A percentile compares a stretch with the other conserved stretches of the same genome.
Evolutionary conservation across 1,140 invertebrate species (phyloP).

Genomic region (Rhopalosiphum padi): DNA sequence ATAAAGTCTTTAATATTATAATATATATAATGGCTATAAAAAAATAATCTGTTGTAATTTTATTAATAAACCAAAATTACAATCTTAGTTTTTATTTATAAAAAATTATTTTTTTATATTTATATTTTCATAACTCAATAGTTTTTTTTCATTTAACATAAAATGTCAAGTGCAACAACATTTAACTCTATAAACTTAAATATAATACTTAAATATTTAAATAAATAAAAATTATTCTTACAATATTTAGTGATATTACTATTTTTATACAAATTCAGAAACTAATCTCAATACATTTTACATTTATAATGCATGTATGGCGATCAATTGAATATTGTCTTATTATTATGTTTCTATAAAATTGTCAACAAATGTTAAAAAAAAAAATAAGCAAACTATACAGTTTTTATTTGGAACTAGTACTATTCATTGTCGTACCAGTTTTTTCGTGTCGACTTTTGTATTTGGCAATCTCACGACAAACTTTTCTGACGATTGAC

Average conservation of each 20-base stretch:
- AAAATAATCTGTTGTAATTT: background rate
- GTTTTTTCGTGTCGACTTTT: conserved; percentile 55
- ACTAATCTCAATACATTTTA: background rate
- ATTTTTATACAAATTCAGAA: background rate
- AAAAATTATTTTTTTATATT: background rate
- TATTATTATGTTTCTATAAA: background rate
- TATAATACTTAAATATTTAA: background rate
- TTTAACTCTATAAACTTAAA: background rate
- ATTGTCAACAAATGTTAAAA: background rate
- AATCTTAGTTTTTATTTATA: background rate
- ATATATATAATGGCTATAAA: background rate
- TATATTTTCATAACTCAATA: background rate
- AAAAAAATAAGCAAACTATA: background rate
- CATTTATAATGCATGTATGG: background rate
- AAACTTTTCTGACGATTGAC: conserved; percentile 39
- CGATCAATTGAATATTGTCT: background rate
- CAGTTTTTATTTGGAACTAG: conserved; percentile 15
- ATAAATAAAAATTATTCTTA: background rate
- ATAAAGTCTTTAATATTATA: too few relatives aligned
- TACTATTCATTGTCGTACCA: conserved; percentile 28
- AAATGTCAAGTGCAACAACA: background rate
- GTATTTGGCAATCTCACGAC: conserved; percentile 47
- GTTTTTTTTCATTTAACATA: background rate
- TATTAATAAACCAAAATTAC: background rate
- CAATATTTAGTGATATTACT: background rate